Conservation (phyloP, 2,888 invertebrate genomes). For the Formica aserva region DNA sequence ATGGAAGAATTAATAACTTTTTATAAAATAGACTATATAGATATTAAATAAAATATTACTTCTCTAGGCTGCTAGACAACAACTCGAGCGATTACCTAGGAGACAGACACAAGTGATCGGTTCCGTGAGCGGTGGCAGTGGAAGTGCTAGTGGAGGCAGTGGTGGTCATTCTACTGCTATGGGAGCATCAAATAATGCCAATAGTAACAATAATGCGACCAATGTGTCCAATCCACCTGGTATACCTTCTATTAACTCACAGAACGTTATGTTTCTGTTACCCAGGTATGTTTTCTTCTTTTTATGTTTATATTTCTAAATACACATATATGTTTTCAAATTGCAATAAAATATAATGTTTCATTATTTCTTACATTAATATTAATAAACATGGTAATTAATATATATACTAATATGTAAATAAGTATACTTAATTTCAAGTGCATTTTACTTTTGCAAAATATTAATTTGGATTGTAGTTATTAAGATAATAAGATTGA, state of each 20-base stretch:
- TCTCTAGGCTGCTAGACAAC: conserved; percentile 92
- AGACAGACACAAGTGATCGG: conserved; percentile 90
- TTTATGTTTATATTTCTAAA: not conserved
- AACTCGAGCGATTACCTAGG: conserved; percentile 95
- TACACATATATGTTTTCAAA: not conserved
- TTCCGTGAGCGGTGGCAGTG: conserved; percentile 86
- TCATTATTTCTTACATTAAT: not conserved
- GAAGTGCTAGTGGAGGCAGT: conserved; percentile 82
- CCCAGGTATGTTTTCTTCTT: conserved; percentile 80
- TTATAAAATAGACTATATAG: not conserved
- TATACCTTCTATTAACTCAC: conserved; percentile 81
- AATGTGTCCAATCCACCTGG: conserved; percentile 82
- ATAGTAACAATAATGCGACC: conserved; percentile 83
- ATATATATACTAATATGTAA: not conserved
- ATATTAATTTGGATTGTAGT: not conserved
- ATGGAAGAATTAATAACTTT: not conserved
- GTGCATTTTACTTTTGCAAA: not conserved
- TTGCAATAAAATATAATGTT: not conserved
- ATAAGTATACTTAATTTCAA: conserved; percentile 1
- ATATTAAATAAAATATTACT: conserved; percentile 35
- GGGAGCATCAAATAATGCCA: conserved; percentile 82
- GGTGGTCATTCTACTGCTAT: conserved; percentile 83
- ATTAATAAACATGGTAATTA: not conserved
- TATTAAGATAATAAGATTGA: conserved; percentile 1
- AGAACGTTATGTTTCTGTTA: conserved; percentile 84